Percentiles rank a stretch among this genome's conserved stretches.
Evolutionary conservation across 1,140 invertebrate genomes (phyloP).

Genomic region (Drosophila cardini): DNA sequence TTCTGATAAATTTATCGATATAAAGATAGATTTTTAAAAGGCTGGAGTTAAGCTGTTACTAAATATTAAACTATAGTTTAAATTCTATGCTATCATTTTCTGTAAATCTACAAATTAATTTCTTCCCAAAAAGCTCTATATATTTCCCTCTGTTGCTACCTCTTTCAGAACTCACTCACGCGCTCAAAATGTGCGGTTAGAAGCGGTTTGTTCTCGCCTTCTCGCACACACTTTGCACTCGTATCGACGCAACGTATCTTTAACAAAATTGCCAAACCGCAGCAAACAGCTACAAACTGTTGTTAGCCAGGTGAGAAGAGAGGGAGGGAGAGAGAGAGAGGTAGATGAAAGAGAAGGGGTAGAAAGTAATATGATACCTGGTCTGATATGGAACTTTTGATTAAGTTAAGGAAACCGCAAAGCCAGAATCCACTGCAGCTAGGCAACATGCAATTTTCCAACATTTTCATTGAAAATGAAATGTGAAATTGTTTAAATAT

Average conservation of each 20-base stretch:
- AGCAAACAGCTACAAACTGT: constrained; percentile 50
- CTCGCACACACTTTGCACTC: constrained; percentile 45
- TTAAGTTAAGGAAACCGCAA: constrained; percentile 52
- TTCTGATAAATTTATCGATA: too few species aligned
- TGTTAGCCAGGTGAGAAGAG: not conserved
- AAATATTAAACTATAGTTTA: too few species aligned
- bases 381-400: constrained; percentile 55
- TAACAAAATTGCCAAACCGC: constrained; percentile 80
- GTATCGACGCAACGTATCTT: constrained; percentile 76
- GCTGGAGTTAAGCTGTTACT: too few species aligned
- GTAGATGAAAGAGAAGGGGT: constrained; percentile 13
- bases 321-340: not conserved
- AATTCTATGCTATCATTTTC: not conserved
- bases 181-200: constrained; percentile 48
- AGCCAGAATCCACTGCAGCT: constrained; percentile 40
- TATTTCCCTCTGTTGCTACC: not conserved
- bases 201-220: constrained; percentile 76
- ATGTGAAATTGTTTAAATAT: constrained; percentile 66
- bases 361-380: constrained; percentile 54
- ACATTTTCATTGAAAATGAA: constrained; percentile 35
- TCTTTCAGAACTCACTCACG: constrained; percentile 19
- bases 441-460: constrained; percentile 14
- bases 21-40: too few species aligned
- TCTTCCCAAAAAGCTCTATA: not conserved
- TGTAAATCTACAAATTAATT: constrained; percentile 12